Percentiles rank a stretch among this genome's conserved stretches.
phyloP scores from a whole-genome alignment of 2,797 vertebrate genomes.

The Galagoides demidoff region DNA sequence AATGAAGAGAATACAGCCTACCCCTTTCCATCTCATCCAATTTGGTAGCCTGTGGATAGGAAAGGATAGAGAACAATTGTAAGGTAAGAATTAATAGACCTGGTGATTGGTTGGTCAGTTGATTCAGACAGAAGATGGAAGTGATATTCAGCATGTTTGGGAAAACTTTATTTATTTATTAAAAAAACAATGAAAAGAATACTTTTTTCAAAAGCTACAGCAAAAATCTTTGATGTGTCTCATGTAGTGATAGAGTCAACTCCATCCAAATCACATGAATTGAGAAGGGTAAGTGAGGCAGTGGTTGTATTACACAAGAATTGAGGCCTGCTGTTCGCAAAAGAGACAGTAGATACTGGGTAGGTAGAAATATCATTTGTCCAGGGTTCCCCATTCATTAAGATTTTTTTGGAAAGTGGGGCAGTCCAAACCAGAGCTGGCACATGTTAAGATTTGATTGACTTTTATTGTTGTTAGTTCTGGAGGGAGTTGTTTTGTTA shows the following conservation, averaged over 20 bases:
- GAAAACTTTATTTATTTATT: not conserved
- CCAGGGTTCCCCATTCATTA: not conserved
- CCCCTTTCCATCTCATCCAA: not conserved
- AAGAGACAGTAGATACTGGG: not conserved
- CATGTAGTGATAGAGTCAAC: not conserved
- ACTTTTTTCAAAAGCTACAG: not conserved
- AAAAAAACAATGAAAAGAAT: not conserved
- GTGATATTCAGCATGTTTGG: not conserved
- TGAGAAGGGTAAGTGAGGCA: not conserved
- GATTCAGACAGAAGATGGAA: not conserved
- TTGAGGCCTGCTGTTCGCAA: not conserved
- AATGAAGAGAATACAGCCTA: not conserved
- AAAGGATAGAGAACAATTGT: not conserved
- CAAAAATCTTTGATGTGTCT: not conserved
- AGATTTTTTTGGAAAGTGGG: not conserved
- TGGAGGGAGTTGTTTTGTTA: conserved; percentile 32
- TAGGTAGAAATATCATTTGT: not conserved
- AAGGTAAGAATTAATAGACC: not conserved
- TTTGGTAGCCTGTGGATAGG: not conserved
- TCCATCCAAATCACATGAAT: not conserved
- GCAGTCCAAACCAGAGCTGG: not conserved
- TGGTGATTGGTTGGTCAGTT: not conserved
- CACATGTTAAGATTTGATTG: not conserved
- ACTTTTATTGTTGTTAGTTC: not conserved
- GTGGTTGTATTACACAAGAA: not conserved